These are phyloP conservation scores for Drosophila meridionalis DNA, from an alignment of 2,888 invertebrate genomes.

Conservation along the genomic window DNA sequence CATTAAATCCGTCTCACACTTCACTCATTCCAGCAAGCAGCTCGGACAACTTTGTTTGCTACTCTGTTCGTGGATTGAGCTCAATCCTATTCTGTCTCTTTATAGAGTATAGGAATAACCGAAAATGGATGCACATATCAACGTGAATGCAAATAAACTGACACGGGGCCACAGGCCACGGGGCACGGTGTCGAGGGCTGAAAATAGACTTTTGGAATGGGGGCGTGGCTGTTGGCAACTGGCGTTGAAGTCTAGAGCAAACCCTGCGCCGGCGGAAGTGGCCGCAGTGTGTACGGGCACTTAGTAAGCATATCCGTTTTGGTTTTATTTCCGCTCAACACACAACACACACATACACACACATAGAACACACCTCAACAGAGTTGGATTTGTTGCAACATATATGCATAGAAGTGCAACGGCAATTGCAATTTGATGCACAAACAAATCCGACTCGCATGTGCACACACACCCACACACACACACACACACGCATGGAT, in stretches of 20 bases:
- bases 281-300: conserved; percentile 68
- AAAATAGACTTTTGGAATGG: conserved; percentile 1
- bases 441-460: conserved; percentile 64
- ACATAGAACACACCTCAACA: conserved; percentile 14
- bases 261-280: conserved; percentile 63
- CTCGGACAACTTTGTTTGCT: no score
- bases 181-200: background rate
- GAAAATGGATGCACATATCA: conserved; percentile 47
- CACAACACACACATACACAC: conserved; percentile 26
- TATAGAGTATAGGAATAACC: conserved; percentile 34
- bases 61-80: no score
- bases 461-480: conserved; percentile 5
- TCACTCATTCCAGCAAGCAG: no score
- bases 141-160: conserved; percentile 46
- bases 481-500: background rate
- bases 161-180: conserved; percentile 12
- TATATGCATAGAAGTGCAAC: conserved; percentile 56
- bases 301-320: conserved; percentile 79
- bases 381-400: conserved; percentile 30
- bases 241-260: conserved; percentile 52
- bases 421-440: conserved; percentile 75
- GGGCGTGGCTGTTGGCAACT: conserved; percentile 16
- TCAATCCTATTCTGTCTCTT: background rate
- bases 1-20: no score
- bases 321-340: conserved; percentile 74